phyloP scores from a whole-genome alignment of 2,888 invertebrate species.

The Capitulum mitella region DNA sequence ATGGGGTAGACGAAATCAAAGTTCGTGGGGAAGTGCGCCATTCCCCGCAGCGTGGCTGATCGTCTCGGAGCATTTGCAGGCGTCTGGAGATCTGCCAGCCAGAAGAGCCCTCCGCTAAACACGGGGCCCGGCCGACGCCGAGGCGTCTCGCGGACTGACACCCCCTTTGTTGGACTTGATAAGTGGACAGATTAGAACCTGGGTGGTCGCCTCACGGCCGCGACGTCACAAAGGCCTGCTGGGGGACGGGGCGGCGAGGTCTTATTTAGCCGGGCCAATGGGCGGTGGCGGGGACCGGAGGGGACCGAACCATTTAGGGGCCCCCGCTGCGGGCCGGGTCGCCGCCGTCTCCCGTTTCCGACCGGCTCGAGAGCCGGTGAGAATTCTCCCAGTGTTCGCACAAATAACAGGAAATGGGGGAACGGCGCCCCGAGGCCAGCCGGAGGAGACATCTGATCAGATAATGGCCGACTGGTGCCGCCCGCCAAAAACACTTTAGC shows the following conservation, averaged over 20 bases:
- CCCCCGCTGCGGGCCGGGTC: background rate
- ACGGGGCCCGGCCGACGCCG: no score
- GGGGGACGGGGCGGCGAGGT: background rate
- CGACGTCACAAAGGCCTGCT: no score
- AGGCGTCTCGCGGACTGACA: no score
- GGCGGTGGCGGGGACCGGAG: background rate
- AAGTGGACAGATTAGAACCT: background rate
- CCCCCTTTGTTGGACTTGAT: slow-evolving; percentile 17
- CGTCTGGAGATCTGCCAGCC: no score
- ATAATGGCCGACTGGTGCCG: background rate
- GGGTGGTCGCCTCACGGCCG: no score
- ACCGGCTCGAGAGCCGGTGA: no score
- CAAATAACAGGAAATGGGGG: background rate
- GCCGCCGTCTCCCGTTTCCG: background rate
- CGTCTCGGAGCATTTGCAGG: no score
- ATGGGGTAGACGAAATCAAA: no score
- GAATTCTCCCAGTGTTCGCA: background rate
- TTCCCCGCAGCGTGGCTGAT: no score
- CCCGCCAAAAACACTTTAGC: no score
- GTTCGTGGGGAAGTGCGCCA: no score
- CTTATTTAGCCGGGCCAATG: background rate
- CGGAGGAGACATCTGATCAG: background rate
- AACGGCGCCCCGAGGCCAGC: background rate
- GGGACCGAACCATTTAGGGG: background rate
- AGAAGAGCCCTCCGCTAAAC: no score